Percentiles rank a stretch among this genome's conserved stretches.
Evolutionary conservation across 2,888 invertebrate genomes (phyloP).

Genomic region (Podotricha telesiphe): DNA sequence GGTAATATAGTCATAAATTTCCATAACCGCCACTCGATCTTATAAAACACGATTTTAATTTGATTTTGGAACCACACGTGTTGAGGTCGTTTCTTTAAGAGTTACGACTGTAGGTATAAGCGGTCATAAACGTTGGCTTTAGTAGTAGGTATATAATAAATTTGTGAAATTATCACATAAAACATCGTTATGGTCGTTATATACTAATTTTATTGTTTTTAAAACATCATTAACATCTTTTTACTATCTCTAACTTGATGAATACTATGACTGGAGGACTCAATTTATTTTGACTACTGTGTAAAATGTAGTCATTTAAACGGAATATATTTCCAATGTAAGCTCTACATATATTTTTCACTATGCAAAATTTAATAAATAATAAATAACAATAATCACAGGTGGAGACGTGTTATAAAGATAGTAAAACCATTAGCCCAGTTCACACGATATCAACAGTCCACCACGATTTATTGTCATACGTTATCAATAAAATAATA

Average conservation of each 20-base stretch:
- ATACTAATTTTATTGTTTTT: slow-evolving; percentile 47
- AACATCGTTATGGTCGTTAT: slow-evolving; percentile 43
- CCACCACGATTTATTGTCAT: slow-evolving; percentile 67
- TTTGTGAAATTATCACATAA: slow-evolving; percentile 46
- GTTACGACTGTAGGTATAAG: slow-evolving; percentile 68
- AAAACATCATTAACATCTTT: slow-evolving; percentile 35
- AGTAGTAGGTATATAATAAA: slow-evolving; percentile 52
- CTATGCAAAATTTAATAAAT: neutral
- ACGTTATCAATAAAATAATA: slow-evolving; percentile 73
- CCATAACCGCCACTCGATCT: slow-evolving; percentile 84
- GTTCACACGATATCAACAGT: slow-evolving; percentile 61
- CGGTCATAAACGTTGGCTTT: slow-evolving; percentile 48
- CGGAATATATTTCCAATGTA: too few species aligned
- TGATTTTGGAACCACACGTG: slow-evolving; percentile 83
- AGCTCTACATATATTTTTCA: neutral
- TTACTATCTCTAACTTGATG: slow-evolving; percentile 16
- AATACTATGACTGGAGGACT: neutral
- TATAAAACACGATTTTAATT: slow-evolving; percentile 84
- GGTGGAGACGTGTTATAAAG: slow-evolving; percentile 51
- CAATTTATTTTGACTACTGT: slow-evolving; percentile 6
- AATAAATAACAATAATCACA: slow-evolving; percentile 35
- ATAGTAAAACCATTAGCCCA: slow-evolving; percentile 50
- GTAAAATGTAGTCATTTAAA: too few species aligned
- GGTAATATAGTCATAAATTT: slow-evolving; percentile 85
- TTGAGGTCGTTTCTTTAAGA: slow-evolving; percentile 71